These are phyloP conservation scores for Mormyrus lacerda DNA, from an alignment of 2,113 vertebrate genomes.

Conservation along the genomic window DNA sequence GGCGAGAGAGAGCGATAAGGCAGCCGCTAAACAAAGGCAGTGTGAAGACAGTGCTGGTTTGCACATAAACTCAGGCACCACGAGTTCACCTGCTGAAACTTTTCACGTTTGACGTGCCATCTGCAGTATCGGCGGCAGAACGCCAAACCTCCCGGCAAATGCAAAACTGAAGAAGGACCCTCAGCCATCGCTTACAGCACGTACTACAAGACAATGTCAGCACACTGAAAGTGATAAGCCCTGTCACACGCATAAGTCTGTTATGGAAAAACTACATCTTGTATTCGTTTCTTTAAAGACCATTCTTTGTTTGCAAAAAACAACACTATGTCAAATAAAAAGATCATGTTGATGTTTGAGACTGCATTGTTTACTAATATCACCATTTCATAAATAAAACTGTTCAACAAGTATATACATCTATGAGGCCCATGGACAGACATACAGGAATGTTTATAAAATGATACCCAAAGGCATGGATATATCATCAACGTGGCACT, in stretches of 20 bases:
- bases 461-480: not conserved
- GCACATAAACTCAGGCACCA: not conserved
- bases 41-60: not conserved
- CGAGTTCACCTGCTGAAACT: not conserved
- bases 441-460: not conserved
- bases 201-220: not conserved
- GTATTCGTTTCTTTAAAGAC: not conserved
- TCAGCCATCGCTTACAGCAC: not conserved
- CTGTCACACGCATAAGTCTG: not conserved
- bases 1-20: not conserved
- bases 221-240: not conserved
- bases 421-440: not conserved
- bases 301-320: not conserved
- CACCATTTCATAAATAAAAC: not conserved
- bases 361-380: not conserved
- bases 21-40: not conserved
- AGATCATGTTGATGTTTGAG: not conserved
- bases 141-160: not conserved
- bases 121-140: not conserved
- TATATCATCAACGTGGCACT: not conserved
- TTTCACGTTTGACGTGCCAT: not conserved
- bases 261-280: not conserved
- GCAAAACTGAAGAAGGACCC: not conserved
- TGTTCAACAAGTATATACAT: not conserved
- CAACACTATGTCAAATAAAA: not conserved